These are phyloP conservation scores for Zoanthus sansibaricus DNA, from an alignment of 92 coral and sea anemone species.

Conservation along the genomic window DNA sequence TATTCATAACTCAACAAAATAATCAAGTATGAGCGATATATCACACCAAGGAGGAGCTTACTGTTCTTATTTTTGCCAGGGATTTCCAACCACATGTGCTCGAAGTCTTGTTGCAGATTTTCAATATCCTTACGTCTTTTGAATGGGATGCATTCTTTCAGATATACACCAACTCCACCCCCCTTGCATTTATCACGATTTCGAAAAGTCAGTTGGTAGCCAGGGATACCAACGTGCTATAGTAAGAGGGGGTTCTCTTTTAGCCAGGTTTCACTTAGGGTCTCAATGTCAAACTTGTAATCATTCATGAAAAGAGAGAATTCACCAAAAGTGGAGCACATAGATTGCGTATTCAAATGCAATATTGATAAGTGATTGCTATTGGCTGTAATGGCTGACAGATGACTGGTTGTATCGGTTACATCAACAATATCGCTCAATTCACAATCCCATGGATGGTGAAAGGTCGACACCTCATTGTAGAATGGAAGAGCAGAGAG, in stretches of 20 bases:
- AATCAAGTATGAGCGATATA: too few species aligned
- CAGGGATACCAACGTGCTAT: constrained; percentile 52
- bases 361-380: too few species aligned
- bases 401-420: too few species aligned
- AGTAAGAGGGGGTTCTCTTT: constrained; percentile 57
- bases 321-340: constrained; percentile 46
- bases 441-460: too few species aligned
- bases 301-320: constrained; percentile 36
- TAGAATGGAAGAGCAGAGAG: too few species aligned
- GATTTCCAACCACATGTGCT: constrained; percentile 63
- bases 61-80: constrained; percentile 65
- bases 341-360: neutral
- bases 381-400: too few species aligned
- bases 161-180: constrained; percentile 57
- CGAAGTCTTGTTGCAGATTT: constrained; percentile 40
- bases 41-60: constrained; percentile 40
- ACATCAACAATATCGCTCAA: too few species aligned
- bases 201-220: constrained; percentile 32
- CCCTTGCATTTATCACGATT: constrained; percentile 48
- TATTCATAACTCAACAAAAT: too few species aligned
- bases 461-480: too few species aligned
- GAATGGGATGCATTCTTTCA: constrained; percentile 42
- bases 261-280: constrained; percentile 60
- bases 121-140: constrained; percentile 62
- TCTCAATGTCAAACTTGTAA: constrained; percentile 49